A percentile compares a stretch with the other conserved stretches of the same genome.
These are phyloP conservation scores for Alauda arvensis DNA, from an alignment of 2,797 vertebrate genomes.

Conservation along the genomic window DNA sequence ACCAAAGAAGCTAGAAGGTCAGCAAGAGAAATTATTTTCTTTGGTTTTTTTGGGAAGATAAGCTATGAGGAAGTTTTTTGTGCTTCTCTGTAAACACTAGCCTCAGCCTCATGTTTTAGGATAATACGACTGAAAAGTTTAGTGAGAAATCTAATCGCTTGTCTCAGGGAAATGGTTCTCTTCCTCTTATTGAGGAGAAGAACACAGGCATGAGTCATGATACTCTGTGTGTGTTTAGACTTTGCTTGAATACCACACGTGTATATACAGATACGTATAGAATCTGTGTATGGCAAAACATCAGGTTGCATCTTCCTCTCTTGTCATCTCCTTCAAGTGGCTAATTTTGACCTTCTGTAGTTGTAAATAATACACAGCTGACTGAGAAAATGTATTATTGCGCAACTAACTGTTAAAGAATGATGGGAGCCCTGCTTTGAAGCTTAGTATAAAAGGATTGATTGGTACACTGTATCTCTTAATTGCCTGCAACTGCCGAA, in stretches of 20 bases:
- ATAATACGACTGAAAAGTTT: not conserved
- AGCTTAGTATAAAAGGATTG: not conserved
- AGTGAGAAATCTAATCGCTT: not conserved
- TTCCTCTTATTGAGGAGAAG: not conserved
- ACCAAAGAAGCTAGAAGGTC: slow-evolving; percentile 51
- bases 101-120: not conserved
- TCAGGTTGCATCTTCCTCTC: not conserved
- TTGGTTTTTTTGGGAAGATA: not conserved
- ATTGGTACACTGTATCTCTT: not conserved
- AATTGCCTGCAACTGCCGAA: not conserved
- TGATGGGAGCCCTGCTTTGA: not conserved
- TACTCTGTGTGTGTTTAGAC: not conserved
- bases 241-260: not conserved
- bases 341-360: not conserved
- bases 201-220: not conserved
- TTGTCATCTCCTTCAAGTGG: not conserved
- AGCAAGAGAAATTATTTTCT: not conserved
- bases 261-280: not conserved
- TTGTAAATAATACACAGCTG: not conserved
- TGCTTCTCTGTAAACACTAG: not conserved
- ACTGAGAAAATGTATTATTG: not conserved
- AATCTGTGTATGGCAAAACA: not conserved
- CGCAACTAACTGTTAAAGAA: not conserved
- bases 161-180: not conserved
- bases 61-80: not conserved